These are phyloP conservation scores for Coptodon bakossiorum DNA, from an alignment of 2,113 vertebrate species.

Conservation along the genomic window DNA sequence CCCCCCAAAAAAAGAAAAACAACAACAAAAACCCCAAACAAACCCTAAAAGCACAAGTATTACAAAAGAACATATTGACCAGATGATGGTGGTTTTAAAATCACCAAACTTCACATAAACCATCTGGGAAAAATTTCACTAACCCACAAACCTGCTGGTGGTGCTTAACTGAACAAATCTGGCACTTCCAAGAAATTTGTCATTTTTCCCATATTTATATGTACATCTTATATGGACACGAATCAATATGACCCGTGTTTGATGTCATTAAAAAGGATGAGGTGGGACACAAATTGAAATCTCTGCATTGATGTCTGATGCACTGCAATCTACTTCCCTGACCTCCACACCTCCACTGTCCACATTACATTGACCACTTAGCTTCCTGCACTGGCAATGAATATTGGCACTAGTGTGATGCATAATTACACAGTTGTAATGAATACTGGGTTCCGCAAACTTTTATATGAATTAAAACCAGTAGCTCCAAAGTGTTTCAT, in stretches of 20 bases:
- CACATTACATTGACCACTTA: not conserved
- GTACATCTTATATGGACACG: not conserved
- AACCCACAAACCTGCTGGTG: not conserved
- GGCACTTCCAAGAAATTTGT: too few species aligned
- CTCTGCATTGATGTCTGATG: not conserved
- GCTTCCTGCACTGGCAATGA: not conserved
- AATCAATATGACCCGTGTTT: not conserved
- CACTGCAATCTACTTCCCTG: not conserved
- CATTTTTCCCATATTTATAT: not conserved
- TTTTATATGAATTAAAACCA: not conserved
- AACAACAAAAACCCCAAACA: fast-evolving
- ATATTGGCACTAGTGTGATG: not conserved
- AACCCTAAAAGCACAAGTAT: not conserved
- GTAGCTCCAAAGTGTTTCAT: not conserved
- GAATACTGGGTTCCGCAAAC: not conserved
- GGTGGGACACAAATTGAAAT: not conserved
- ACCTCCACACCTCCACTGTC: not conserved
- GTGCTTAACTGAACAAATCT: not conserved
- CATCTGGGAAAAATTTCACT: not conserved
- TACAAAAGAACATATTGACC: not conserved
- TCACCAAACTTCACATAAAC: not conserved
- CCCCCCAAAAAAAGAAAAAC: fast-evolving
- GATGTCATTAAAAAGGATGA: not conserved
- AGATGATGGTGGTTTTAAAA: not conserved
- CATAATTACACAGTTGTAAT: not conserved